Conservation (phyloP, 2,797 vertebrate genomes). For the Glossophaga mutica region DNA sequence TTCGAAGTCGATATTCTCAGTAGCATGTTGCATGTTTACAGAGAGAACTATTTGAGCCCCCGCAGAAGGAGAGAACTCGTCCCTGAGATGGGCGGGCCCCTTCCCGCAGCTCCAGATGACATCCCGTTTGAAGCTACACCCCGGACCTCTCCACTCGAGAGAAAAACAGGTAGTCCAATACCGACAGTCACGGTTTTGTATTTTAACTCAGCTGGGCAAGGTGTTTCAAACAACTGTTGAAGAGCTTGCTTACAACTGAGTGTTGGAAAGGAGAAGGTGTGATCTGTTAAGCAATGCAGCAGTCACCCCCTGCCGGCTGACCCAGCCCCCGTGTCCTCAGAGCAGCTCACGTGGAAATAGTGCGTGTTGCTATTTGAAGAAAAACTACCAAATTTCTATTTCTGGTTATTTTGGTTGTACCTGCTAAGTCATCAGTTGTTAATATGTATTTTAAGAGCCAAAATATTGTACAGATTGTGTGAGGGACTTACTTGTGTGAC, state of each 20-base stretch:
- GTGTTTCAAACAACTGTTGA: neutral
- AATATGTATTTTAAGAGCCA: neutral
- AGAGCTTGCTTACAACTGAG: neutral
- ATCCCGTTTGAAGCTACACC: conserved; percentile 6
- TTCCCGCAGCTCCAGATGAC: conserved; percentile 37
- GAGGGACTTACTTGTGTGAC: neutral
- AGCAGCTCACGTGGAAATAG: neutral
- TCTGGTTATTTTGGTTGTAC: neutral
- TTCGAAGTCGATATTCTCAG: conserved; percentile 55
- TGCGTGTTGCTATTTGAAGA: neutral
- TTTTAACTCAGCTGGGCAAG: neutral
- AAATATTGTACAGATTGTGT: neutral
- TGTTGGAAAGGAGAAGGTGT: neutral
- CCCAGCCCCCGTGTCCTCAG: neutral
- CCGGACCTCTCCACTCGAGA: neutral
- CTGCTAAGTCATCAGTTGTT: neutral
- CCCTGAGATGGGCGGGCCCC: conserved; percentile 33
- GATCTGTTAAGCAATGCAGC: neutral
- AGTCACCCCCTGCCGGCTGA: neutral
- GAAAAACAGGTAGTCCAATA: neutral
- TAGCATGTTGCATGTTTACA: conserved; percentile 77
- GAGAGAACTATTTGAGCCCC: conserved; percentile 45
- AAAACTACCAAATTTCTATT: neutral
- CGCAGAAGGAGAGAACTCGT: conserved; percentile 25
- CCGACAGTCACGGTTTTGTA: conserved; percentile 38